These are phyloP conservation scores for Drosophila oshimai DNA, from an alignment of 1,140 invertebrate genomes.

Conservation along the genomic window DNA sequence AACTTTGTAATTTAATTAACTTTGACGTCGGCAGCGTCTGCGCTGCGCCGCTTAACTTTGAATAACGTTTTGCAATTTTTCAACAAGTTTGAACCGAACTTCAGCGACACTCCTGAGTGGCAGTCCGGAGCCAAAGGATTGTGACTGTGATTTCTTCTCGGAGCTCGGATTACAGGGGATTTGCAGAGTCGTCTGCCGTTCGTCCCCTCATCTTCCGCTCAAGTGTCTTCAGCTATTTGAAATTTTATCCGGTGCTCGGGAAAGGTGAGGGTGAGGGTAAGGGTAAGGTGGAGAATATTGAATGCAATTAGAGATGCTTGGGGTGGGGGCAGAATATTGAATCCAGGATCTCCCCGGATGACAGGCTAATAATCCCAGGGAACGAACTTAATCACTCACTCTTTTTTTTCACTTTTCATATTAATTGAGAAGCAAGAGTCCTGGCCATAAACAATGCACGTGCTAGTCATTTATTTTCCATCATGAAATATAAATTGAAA, in stretches of 20 bases:
- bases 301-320: constrained; percentile 15
- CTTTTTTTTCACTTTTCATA: no score
- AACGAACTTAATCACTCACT: constrained; percentile 8
- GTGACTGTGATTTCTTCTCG: constrained; percentile 53
- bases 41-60: constrained; percentile 72
- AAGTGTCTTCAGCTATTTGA: constrained; percentile 24
- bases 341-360: constrained; percentile 4
- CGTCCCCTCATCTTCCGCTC: constrained; percentile 2
- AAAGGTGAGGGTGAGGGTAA: background rate
- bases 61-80: constrained; percentile 80
- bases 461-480: background rate
- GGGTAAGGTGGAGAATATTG: constrained; percentile 4
- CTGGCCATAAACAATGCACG: background rate
- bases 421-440: background rate
- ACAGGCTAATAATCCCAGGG: constrained; percentile 28
- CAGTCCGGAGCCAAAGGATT: constrained; percentile 52
- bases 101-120: constrained; percentile 23
- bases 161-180: constrained; percentile 69
- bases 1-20: constrained; percentile 82
- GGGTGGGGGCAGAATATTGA: background rate
- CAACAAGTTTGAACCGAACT: constrained; percentile 74
- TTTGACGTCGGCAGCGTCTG: constrained; percentile 63
- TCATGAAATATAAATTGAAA: background rate
- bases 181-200: constrained; percentile 18
- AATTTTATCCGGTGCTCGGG: constrained; percentile 24